A percentile compares a stretch with the other conserved stretches of the same genome.
phyloP scores from a whole-genome alignment of 2,888 invertebrate species.

The Noctua janthe region DNA sequence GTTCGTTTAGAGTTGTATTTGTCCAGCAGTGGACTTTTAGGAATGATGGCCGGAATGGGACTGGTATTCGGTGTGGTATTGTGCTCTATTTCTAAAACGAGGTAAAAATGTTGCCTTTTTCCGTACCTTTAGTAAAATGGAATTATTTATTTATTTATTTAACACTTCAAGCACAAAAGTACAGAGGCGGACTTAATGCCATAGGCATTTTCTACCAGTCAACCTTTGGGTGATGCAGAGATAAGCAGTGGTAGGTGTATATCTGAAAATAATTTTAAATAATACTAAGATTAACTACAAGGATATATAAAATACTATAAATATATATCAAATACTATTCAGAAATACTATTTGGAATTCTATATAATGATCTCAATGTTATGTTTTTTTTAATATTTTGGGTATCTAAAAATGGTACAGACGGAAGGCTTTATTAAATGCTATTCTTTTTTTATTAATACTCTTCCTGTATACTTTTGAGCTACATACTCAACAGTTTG shows the following conservation, averaged over 20 bases:
- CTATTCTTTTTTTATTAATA: not conserved
- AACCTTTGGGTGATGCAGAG: too few species aligned
- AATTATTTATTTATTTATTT: too few species aligned
- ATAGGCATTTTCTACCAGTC: too few species aligned
- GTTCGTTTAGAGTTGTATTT: not conserved
- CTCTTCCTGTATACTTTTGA: not conserved
- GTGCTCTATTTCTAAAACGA: not conserved
- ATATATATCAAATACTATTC: too few species aligned
- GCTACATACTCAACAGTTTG: not conserved
- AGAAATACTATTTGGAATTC: slow-evolving; percentile 3
- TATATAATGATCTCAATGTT: slow-evolving; percentile 5
- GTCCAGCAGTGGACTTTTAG: not conserved
- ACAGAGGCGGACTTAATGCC: too few species aligned
- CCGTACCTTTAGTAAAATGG: not conserved
- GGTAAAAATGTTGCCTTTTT: not conserved
- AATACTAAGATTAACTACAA: too few species aligned
- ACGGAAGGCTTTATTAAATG: not conserved
- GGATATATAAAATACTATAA: too few species aligned
- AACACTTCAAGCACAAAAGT: too few species aligned
- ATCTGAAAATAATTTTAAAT: too few species aligned
- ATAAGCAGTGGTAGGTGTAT: too few species aligned
- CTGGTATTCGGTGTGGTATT: not conserved
- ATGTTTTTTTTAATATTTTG: slow-evolving; percentile 13
- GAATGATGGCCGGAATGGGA: not conserved
- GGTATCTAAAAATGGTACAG: not conserved